Evolutionary conservation across 1,140 invertebrate genomes (phyloP), one percentile per base, ranked within the genome.

Genomic region (Eumaeus atala): DNA sequence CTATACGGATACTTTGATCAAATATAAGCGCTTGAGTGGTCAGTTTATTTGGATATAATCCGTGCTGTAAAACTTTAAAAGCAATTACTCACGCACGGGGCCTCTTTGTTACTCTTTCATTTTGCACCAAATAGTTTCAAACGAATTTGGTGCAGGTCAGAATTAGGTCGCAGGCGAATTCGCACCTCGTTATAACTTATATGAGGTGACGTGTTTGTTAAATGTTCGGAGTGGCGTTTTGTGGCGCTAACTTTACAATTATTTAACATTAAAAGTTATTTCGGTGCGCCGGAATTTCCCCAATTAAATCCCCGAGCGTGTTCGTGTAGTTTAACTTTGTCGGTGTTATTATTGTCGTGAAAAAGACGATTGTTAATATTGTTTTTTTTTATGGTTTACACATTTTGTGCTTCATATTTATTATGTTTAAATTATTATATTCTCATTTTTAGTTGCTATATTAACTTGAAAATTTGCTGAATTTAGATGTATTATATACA

Each of bases 231-330:
- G 40, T 16, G 40, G 40, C 40, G 40, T 44, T 28, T 44, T 44
- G 40, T 44, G 40, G 7, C 40, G 16, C 40, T 44, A 44, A 44
- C 40, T 44, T 44, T 44, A 16, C 40, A 44, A 44, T 44, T 44
- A 44, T 44, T 44, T 44, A 44, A 44, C 40, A 44, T 44, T 44
- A 44, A 44, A 44, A 44, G 14, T 44, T 44, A 44, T 17, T 44
- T 44, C 17, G 14, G 12, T 14, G 6, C 7, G 40, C 40, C 17
- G 40, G 14, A 28, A 44, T 44, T 44, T 44, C 40, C 12, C 40
- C 40, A 44, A 44, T 44, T 44, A 44, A 44, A 44, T 44, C 17
- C 40, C 21, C 14, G 17, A 44, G 17, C 38, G 16, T 44, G 40
- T 44, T 3, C 21, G 21, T 28, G 21, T 44, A 44, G 14, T 7